Percentiles rank a stretch among this genome's conserved stretches.
These are phyloP conservation scores for Gymnogyps californianus DNA, from an alignment of 2,113 vertebrate genomes.

Conservation along the genomic window DNA sequence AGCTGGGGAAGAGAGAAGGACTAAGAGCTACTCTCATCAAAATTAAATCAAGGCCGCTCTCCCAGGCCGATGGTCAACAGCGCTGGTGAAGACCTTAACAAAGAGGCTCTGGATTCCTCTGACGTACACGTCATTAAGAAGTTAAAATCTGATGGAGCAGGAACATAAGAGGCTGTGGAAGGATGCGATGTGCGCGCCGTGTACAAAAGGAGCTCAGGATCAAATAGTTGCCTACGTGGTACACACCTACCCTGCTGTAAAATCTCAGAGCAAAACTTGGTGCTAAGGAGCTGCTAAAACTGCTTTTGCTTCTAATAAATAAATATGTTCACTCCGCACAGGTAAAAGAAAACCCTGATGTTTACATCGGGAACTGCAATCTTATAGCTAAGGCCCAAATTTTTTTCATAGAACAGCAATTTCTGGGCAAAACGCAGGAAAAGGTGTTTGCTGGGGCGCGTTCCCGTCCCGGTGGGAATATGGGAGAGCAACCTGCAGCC, in stretches of 20 bases:
- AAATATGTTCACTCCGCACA: background rate
- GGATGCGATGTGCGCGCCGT: background rate
- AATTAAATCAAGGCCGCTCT: background rate
- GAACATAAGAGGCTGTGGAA: background rate
- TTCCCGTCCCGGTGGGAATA: background rate
- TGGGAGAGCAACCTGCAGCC: accelerated
- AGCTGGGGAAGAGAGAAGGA: background rate
- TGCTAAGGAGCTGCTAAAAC: background rate
- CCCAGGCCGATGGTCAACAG: background rate
- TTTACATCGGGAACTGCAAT: background rate
- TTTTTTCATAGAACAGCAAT: background rate
- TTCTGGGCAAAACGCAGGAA: background rate
- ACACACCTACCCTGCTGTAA: background rate
- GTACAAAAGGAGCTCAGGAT: background rate
- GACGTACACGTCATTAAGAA: background rate
- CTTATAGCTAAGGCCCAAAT: background rate
- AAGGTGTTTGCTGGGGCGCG: background rate
- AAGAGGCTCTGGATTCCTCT: background rate
- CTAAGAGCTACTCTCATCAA: background rate
- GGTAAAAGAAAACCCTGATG: background rate
- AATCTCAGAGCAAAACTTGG: background rate
- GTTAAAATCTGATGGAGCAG: background rate
- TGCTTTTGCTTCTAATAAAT: background rate
- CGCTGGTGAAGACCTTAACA: background rate
- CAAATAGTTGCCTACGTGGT: background rate